Percentiles rank a stretch among this genome's conserved stretches.
Evolutionary conservation across 2,797 vertebrate genomes (phyloP).

Genomic region (Eutrigla gurnardus): DNA sequence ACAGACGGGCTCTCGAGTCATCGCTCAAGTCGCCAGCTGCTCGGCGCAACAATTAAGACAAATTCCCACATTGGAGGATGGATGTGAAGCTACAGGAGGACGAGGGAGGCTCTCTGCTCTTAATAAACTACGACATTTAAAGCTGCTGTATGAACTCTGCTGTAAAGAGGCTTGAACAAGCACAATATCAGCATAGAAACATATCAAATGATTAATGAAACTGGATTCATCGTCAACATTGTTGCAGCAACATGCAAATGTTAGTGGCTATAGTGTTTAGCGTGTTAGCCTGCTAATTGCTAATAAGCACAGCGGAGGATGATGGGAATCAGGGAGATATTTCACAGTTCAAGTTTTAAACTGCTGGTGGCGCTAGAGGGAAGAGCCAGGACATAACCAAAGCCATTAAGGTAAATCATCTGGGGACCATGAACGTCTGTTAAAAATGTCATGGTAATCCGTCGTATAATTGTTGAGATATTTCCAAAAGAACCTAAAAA

Average conservation of each 20-base stretch:
- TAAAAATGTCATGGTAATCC: no score
- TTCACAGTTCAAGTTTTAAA: not conserved
- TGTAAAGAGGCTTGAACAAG: not conserved
- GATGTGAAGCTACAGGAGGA: slow-evolving; percentile 34
- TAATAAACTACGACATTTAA: not conserved
- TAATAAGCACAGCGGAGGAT: not conserved
- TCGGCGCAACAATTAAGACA: slow-evolving; percentile 67
- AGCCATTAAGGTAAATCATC: no score
- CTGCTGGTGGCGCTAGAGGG: not conserved
- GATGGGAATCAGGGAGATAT: not conserved
- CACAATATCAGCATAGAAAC: not conserved
- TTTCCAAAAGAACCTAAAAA: no score
- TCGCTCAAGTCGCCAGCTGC: slow-evolving; percentile 41
- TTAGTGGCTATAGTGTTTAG: no score
- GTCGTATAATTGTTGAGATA: no score
- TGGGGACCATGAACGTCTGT: no score
- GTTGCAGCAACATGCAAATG: no score
- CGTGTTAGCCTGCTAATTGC: no score
- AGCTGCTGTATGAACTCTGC: not conserved
- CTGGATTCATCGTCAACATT: not conserved
- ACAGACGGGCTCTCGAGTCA: slow-evolving; percentile 47
- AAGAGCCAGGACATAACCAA: not conserved
- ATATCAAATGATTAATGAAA: no score
- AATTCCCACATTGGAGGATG: slow-evolving; percentile 41
- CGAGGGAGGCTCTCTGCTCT: slow-evolving; percentile 46